Evolutionary conservation across 2,113 vertebrate genomes (phyloP).

Genomic region (Peromyscus maniculatus): DNA sequence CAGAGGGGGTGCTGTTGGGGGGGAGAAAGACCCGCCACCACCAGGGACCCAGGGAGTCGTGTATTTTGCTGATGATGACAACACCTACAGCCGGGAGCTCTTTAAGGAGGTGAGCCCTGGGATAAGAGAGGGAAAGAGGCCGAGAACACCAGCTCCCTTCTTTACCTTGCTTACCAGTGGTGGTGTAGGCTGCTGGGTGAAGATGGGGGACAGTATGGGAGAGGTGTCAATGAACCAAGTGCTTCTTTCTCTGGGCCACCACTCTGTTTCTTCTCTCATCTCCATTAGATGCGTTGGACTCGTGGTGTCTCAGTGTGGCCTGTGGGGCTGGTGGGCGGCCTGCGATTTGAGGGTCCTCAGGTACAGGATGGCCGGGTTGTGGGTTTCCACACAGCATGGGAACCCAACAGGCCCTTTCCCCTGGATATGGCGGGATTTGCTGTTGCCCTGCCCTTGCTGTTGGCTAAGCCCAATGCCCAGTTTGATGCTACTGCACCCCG

Average conservation of each 20-base stretch:
- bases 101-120: slow-evolving; percentile 94
- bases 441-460: slow-evolving; percentile 90
- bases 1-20: slow-evolving; percentile 72
- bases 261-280: slow-evolving; percentile 48
- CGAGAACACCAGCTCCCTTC: not conserved
- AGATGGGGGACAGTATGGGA: not conserved
- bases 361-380: slow-evolving; percentile 92
- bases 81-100: slow-evolving; percentile 96
- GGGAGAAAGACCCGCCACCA: slow-evolving; percentile 80
- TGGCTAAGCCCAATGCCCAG: slow-evolving; percentile 89
- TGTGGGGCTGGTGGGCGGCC: slow-evolving; percentile 94
- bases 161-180: not conserved
- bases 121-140: not conserved
- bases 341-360: slow-evolving; percentile 93
- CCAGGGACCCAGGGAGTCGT: slow-evolving; percentile 88
- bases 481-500: slow-evolving; percentile 93
- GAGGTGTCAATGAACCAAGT: not conserved
- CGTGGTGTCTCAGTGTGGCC: slow-evolving; percentile 94
- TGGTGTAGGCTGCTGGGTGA: not conserved
- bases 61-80: slow-evolving; percentile 98
- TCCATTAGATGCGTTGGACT: slow-evolving; percentile 92
- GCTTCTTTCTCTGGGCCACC: not conserved
- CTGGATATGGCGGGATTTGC: slow-evolving; percentile 96
- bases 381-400: slow-evolving; percentile 96
- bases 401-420: slow-evolving; percentile 93